These are phyloP conservation scores for Electrophaes corylata DNA, from an alignment of 2,888 invertebrate genomes.

Conservation along the genomic window DNA sequence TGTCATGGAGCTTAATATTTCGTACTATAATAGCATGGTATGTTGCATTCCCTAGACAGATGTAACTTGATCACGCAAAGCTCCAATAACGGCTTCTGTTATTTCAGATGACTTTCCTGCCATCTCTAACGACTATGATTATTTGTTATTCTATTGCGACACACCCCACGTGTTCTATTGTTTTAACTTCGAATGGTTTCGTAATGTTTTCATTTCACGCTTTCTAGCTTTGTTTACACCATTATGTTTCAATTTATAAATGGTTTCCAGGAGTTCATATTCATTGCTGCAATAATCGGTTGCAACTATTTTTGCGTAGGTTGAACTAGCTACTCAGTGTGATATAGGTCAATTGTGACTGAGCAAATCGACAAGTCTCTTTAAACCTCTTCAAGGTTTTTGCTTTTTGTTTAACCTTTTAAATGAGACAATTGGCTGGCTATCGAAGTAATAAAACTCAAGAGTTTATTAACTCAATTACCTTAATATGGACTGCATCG, in stretches of 20 bases:
- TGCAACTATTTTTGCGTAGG: slow-evolving; percentile 37
- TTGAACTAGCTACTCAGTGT: slow-evolving; percentile 33
- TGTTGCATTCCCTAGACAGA: slow-evolving; percentile 49
- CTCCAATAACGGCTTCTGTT: slow-evolving; percentile 63
- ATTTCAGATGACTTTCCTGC: slow-evolving; percentile 58
- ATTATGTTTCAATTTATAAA: slow-evolving; percentile 24
- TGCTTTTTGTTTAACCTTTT: slow-evolving; percentile 23
- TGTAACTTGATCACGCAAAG: slow-evolving; percentile 59
- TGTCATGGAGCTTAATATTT: slow-evolving; percentile 46
- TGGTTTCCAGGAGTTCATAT: slow-evolving; percentile 12
- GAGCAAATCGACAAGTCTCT: slow-evolving; percentile 34
- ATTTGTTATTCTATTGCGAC: slow-evolving; percentile 58
- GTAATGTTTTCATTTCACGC: slow-evolving; percentile 45
- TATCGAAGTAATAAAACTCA: slow-evolving; percentile 20
- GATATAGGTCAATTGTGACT: slow-evolving; percentile 41
- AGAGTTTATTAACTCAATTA: slow-evolving; percentile 32
- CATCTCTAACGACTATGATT: slow-evolving; percentile 43
- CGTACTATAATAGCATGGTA: slow-evolving; percentile 44
- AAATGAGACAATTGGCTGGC: slow-evolving; percentile 24
- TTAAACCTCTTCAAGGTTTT: slow-evolving; percentile 19
- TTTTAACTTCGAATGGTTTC: slow-evolving; percentile 51
- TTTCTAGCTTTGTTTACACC: slow-evolving; percentile 45
- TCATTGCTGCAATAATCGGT: slow-evolving; percentile 39
- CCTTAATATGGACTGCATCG: slow-evolving; percentile 33
- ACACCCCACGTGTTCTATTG: slow-evolving; percentile 62